Conservation (phyloP, 1,140 invertebrate species). For the Belonocnema kinseyi region DNA sequence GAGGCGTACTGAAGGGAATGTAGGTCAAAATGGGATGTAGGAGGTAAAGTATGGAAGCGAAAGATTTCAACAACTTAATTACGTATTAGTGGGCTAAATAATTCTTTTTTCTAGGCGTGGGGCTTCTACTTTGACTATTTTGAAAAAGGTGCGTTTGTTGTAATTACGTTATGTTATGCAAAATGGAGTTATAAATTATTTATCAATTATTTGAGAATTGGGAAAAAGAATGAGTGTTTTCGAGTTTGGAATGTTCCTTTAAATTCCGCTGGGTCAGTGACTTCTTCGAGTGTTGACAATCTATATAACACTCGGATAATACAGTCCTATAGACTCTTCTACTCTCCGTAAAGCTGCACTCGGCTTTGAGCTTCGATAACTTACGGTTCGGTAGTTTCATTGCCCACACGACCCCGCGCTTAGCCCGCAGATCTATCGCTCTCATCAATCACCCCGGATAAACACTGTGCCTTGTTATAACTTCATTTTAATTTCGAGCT, state of each 20-base stretch:
- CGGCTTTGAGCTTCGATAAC: conserved; percentile 14
- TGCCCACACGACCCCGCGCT: neutral
- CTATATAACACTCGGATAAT: conserved; percentile 25
- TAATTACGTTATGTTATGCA: too few species aligned
- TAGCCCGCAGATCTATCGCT: conserved; percentile 11
- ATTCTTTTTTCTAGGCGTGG: too few species aligned
- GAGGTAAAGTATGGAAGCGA: too few species aligned
- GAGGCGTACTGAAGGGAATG: too few species aligned
- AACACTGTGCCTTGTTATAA: conserved; percentile 6
- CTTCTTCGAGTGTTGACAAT: conserved; percentile 6
- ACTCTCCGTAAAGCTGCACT: neutral
- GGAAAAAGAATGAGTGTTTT: neutral
- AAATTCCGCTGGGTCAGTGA: neutral
- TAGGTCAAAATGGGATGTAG: too few species aligned
- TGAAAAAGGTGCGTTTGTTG: too few species aligned
- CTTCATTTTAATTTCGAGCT: neutral
- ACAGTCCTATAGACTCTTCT: conserved; percentile 8
- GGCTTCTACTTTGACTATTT: too few species aligned
- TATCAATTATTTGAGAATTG: too few species aligned
- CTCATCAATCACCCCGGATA: conserved; percentile 24
- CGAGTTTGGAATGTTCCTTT: neutral
- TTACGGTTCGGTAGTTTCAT: conserved; percentile 26
- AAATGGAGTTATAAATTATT: too few species aligned
- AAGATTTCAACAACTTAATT: too few species aligned
- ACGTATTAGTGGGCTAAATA: too few species aligned